These are phyloP conservation scores for Dicrurus megarhynchus DNA, from an alignment of 2,113 vertebrate genomes.

Conservation along the genomic window DNA sequence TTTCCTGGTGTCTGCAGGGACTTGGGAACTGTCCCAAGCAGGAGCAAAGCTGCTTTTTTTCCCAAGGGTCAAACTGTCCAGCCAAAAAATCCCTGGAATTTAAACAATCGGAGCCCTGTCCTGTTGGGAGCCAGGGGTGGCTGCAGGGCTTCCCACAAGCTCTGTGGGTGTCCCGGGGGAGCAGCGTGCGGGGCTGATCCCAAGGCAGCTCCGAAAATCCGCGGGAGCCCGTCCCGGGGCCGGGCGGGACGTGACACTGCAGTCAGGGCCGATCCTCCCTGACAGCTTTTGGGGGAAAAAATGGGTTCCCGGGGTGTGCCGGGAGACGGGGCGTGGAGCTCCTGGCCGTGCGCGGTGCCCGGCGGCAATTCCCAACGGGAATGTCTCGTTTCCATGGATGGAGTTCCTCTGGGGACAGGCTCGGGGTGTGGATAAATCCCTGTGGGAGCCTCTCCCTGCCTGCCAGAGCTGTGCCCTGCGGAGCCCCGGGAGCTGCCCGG, in stretches of 20 bases:
- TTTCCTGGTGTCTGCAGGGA: background rate
- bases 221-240: fast-evolving
- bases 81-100: constrained; percentile 54
- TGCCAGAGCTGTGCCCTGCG: background rate
- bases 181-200: background rate
- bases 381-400: fast-evolving
- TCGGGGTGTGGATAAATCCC: fast-evolving
- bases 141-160: background rate
- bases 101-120: background rate
- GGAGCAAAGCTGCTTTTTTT: background rate
- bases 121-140: background rate
- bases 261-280: background rate
- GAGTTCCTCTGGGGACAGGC: background rate
- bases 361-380: fast-evolving
- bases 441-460: background rate
- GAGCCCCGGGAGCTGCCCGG: background rate
- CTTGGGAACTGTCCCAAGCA: constrained; percentile 10
- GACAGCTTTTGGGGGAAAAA: background rate
- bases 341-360: fast-evolving
- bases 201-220: fast-evolving
- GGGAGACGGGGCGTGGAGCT: background rate
- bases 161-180: fast-evolving
- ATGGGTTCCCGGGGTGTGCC: background rate
- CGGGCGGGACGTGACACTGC: fast-evolving
- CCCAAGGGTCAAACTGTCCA: constrained; percentile 14